Evolutionary conservation across 2,888 invertebrate genomes (phyloP).

Genomic region (Lithodes maja): DNA sequence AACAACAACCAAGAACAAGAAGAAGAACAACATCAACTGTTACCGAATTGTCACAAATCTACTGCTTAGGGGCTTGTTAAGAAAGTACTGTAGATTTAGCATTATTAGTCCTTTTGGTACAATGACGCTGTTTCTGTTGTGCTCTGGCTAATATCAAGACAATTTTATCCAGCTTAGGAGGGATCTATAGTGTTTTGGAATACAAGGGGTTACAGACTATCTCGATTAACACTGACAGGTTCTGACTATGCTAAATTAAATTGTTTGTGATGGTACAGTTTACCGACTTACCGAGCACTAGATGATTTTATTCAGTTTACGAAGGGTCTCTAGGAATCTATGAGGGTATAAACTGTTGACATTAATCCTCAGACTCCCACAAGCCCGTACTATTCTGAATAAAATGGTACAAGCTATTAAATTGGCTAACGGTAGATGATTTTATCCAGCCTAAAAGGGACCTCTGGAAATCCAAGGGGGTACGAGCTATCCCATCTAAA

Average conservation of each 20-base stretch:
- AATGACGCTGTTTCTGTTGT: background rate
- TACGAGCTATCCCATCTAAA: too few relatives aligned
- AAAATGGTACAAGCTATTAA: background rate
- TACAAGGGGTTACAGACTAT: background rate
- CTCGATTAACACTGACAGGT: too few relatives aligned
- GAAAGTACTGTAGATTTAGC: too few relatives aligned
- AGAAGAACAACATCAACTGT: conserved; percentile 9
- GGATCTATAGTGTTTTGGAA: background rate
- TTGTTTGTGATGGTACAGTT: too few relatives aligned
- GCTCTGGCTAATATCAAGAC: background rate
- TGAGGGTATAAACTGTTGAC: background rate
- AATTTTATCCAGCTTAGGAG: background rate
- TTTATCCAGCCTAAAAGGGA: too few relatives aligned
- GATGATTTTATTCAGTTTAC: background rate
- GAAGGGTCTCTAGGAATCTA: background rate
- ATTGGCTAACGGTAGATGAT: too few relatives aligned
- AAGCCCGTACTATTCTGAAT: background rate
- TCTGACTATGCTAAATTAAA: too few relatives aligned
- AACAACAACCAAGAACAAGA: too few relatives aligned
- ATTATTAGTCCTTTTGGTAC: background rate
- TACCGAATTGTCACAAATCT: background rate
- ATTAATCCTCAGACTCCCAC: background rate
- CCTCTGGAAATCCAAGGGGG: too few relatives aligned
- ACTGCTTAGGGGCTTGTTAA: background rate
- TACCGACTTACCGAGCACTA: too few relatives aligned